Evolutionary conservation across 2,888 invertebrate genomes (phyloP).

Genomic region (Lasioglossum vierecki): DNA sequence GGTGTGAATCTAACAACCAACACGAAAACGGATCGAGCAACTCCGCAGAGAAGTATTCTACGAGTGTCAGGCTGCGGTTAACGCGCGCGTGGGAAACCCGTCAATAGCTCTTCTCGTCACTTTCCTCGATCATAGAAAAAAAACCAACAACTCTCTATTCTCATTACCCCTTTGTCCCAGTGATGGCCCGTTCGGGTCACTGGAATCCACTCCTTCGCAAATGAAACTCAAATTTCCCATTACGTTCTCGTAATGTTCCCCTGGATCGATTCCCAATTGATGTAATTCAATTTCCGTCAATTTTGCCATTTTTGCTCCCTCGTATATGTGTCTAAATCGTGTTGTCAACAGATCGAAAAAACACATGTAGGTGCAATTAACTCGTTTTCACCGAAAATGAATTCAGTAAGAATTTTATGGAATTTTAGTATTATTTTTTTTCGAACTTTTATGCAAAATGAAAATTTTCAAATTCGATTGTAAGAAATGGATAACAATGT

Average conservation of each 20-base stretch:
- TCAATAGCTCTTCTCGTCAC: background rate
- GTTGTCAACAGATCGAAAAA: background rate
- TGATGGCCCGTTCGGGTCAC: background rate
- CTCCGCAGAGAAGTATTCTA: constrained; percentile 22
- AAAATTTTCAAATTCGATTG: too few species aligned
- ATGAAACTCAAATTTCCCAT: background rate
- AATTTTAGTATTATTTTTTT: background rate
- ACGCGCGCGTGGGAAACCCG: background rate
- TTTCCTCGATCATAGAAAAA: constrained; percentile 4
- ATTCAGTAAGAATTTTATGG: background rate
- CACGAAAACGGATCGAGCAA: constrained; percentile 18
- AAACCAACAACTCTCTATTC: background rate
- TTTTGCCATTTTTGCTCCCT: background rate
- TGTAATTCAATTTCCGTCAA: background rate
- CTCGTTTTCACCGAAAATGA: background rate
- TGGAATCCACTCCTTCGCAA: background rate
- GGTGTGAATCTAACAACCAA: constrained; percentile 56
- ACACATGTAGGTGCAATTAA: background rate
- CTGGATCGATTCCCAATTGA: background rate
- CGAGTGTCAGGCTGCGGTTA: constrained; percentile 9
- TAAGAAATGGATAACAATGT: too few species aligned
- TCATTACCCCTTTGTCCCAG: background rate
- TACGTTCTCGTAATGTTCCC: too few species aligned
- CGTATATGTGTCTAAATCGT: background rate
- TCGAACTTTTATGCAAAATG: too few species aligned